phyloP scores from a whole-genome alignment of 2,888 invertebrate species.

The Empis livida region DNA sequence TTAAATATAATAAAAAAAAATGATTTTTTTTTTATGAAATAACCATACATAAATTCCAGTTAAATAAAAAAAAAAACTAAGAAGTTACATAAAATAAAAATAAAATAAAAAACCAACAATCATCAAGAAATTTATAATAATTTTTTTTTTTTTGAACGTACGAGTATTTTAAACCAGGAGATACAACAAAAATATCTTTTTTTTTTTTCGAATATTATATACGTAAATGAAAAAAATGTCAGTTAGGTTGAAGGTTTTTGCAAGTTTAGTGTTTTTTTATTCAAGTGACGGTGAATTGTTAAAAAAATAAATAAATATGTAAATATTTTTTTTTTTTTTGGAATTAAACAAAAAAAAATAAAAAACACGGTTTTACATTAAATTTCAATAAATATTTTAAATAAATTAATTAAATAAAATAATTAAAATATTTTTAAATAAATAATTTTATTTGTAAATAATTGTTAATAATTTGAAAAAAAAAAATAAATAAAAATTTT shows the following conservation, averaged over 20 bases:
- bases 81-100: too few species aligned
- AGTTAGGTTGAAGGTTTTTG: constrained; percentile 22
- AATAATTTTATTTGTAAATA: too few species aligned
- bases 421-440: too few species aligned
- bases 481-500: too few species aligned
- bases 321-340: neutral
- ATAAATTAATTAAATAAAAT: too few species aligned
- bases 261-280: constrained; percentile 15
- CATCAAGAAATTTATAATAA: neutral
- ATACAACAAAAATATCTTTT: too few species aligned
- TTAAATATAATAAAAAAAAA: too few species aligned
- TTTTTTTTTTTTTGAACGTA: neutral
- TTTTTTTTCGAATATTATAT: neutral
- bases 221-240: constrained; percentile 17
- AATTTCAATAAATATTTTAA: neutral
- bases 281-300: neutral
- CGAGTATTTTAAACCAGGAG: too few species aligned
- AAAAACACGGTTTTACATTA: neutral
- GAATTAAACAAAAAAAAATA: neutral
- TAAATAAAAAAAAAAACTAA: too few species aligned
- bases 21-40: too few species aligned
- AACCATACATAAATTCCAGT: too few species aligned
- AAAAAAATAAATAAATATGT: neutral
- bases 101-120: neutral
- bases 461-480: too few species aligned